phyloP scores from a whole-genome alignment of 2,113 vertebrate genomes.

The Myxocyprinus asiaticus region DNA sequence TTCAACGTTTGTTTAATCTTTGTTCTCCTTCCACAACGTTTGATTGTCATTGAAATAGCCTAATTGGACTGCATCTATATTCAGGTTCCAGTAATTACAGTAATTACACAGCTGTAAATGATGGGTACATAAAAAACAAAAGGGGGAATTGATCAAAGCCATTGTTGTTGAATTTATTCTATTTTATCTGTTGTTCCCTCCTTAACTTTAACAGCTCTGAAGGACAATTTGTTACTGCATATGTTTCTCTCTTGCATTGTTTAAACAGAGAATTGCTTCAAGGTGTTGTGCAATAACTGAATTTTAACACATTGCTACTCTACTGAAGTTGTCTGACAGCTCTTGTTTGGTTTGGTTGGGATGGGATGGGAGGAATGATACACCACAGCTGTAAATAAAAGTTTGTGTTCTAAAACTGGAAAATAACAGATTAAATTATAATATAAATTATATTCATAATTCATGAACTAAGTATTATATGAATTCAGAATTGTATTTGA shows the following conservation, averaged over 20 bases:
- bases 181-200: conserved; percentile 6
- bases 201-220: conserved; percentile 23
- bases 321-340: conserved; percentile 57
- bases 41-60: background rate
- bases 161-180: conserved; percentile 17
- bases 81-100: background rate
- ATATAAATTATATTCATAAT: conserved; percentile 51
- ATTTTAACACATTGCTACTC: conserved; percentile 60
- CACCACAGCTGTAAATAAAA: conserved; percentile 61
- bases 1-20: too few relatives aligned
- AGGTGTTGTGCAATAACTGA: conserved; percentile 58
- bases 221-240: conserved; percentile 48
- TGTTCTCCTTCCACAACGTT: background rate
- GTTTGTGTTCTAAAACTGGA: conserved; percentile 62
- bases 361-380: conserved; percentile 43
- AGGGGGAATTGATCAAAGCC: background rate
- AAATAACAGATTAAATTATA: conserved; percentile 59
- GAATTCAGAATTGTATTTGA: conserved; percentile 64
- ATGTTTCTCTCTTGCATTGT: conserved; percentile 52
- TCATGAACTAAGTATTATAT: conserved; percentile 29
- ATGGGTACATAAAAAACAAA: background rate
- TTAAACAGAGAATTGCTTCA: conserved; percentile 52
- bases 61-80: conserved; percentile 5
- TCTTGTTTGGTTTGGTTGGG: conserved; percentile 54
- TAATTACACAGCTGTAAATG: too few relatives aligned